Base-by-base conservation (phyloP, 1,140 invertebrate species). In the Neuroterus valhalla region DNA sequence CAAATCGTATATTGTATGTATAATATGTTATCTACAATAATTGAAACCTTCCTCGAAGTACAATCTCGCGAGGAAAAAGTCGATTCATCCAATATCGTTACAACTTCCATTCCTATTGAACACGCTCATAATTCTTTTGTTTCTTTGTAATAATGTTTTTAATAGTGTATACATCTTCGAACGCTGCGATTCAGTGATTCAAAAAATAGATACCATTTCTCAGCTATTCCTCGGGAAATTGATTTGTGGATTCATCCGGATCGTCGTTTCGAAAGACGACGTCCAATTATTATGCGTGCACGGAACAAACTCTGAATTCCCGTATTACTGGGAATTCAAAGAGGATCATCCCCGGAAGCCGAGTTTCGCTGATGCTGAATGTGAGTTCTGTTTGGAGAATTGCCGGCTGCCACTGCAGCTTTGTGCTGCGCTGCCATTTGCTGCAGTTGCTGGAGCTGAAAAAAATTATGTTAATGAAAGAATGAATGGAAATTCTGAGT, bases 1-100 rank as follows among this genome's bases (percentile, higher is more conserved):
- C 83, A 84, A 84, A 85, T 85, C 79, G 75, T 85, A 82, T 83
- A 71, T 74, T 79, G 78, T 86, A 77, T 84, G 66, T 80, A 79
- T 78, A 79, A 50, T 70, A 73, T 78, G 68, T 44, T 86, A 84
- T 85, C 46, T 85, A 85, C 83, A 86, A 86, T 85, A 86, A 86
- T 86, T 84, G 81, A 86, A 86, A 85, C 85, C 80, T 82, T 72
- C 78, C 75, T 75, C 76, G 75, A 80, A 81, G 76, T 75, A 75
- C 75, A 73, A 73, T 78, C 78, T 69, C 14, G 21, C 44, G 78
- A 82, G 78, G 77, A 70, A 72, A 73, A 74, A 71, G 74, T 74
- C 42, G 74, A 72, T 46, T 48, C 38, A 38, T 62, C 71, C 17
- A 62, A 38, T 69, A 66, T 68, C 17, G 42, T 72, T 69, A 23